Evolutionary conservation across 1,140 invertebrate species (phyloP).

Genomic region (Cydia splendana): DNA sequence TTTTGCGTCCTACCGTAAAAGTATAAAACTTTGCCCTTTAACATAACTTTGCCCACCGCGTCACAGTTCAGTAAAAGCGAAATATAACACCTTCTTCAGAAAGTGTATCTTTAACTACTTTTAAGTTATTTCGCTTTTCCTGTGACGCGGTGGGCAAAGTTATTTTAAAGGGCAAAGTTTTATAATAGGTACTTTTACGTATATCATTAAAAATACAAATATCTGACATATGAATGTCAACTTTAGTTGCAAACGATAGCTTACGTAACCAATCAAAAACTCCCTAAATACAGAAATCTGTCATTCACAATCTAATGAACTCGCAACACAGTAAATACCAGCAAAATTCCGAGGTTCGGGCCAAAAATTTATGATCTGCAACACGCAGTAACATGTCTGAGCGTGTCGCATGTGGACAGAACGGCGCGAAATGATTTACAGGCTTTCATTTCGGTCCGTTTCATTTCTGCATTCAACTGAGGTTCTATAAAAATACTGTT

Average conservation of each 20-base stretch:
- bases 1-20: too few relatives aligned
- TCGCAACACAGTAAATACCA: constrained; percentile 26
- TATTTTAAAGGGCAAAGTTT: too few relatives aligned
- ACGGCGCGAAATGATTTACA: constrained; percentile 66
- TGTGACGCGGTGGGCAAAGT: too few relatives aligned
- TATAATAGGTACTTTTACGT: too few relatives aligned
- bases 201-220: too few relatives aligned
- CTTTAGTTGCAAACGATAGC: neutral
- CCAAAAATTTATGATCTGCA: constrained; percentile 57
- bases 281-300: constrained; percentile 4
- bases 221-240: neutral
- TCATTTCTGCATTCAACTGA: constrained; percentile 52
- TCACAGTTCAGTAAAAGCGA: too few relatives aligned
- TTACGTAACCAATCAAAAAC: neutral
- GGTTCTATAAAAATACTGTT: constrained; percentile 36
- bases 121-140: too few relatives aligned
- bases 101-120: too few relatives aligned
- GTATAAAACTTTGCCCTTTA: too few relatives aligned
- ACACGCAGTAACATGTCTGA: constrained; percentile 55
- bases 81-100: too few relatives aligned
- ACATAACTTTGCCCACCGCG: too few relatives aligned
- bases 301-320: constrained; percentile 28
- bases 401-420: constrained; percentile 66
- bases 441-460: constrained; percentile 67
- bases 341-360: constrained; percentile 23